phyloP scores from a whole-genome alignment of 2,113 vertebrate species.

The Siphamia tubifer region DNA sequence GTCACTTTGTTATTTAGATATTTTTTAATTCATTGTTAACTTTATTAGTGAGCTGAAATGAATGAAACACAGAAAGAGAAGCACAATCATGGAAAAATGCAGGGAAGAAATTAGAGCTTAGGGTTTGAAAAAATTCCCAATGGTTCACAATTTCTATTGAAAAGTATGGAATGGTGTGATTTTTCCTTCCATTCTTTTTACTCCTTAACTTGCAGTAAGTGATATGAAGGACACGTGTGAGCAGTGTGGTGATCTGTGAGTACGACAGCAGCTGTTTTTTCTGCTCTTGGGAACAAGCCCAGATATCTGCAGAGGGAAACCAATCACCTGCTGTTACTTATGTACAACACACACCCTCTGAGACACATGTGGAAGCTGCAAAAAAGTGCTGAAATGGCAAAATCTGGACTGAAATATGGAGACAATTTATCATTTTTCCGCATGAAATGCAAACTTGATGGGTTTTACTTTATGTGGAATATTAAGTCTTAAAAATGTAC shows the following conservation, averaged over 20 bases:
- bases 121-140: no score
- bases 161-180: no score
- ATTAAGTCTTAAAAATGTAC: no score
- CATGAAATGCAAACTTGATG: no score
- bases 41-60: no score
- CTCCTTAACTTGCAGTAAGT: background rate
- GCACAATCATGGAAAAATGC: no score
- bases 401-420: background rate
- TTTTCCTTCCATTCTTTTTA: no score
- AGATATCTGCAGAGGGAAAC: constrained; percentile 5
- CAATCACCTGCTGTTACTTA: constrained; percentile 21
- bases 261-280: constrained; percentile 65
- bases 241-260: constrained; percentile 13
- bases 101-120: no score
- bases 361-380: background rate
- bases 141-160: no score
- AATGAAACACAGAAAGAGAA: no score
- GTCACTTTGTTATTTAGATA: no score
- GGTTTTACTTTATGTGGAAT: background rate
- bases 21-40: no score
- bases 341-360: background rate
- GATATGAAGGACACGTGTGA: constrained; percentile 1
- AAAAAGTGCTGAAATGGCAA: background rate
- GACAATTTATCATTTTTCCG: background rate
- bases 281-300: constrained; percentile 25